Base-by-base conservation (phyloP, 2,113 vertebrate genomes). In the Calyptommatus sinebrachiatus region DNA sequence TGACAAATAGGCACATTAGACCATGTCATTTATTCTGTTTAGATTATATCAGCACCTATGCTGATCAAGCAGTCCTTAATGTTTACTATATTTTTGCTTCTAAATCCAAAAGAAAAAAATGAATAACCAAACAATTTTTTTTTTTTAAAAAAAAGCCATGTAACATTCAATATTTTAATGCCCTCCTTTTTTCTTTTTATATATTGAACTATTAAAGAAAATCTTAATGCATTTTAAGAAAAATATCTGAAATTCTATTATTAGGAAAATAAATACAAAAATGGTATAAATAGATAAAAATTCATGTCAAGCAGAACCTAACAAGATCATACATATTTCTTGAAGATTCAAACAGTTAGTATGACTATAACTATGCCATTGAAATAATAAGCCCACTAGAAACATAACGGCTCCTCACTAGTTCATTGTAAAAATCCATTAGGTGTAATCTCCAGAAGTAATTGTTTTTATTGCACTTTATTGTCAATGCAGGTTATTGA, bases 1-100 rank as follows among this genome's bases (percentile, higher is more conserved):
- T 97, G 96, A 98, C 95, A 97, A 98, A 97, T 96, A 97, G 96
- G 91, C 93, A 85, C 95, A 97, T 97, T 96, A 97, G 93, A 94
- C 92, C 88, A 90, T 86, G 94, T 95, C 95, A 96, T 95, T 97
- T 94, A 92, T 94, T 95, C 89, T 88, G 91, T 89, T 90, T 86
- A 83, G 81, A 84, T 67, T 80, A 81, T 81, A 90, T 91, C 88
- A 87, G 82, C 81, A 89, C 85, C 88, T 69, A 90, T 86, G 80
- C 60, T 76, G 83, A 88, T 21, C 53, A 88, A 69, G 24, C 83
- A 87, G 80, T 53, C 76, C 20, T 50, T 41, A 26, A 83, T 45
- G 24, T 77, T 46, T 60, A 73, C n/a, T 78, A 60, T 31, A 18
- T 3, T 24, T 61, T 69, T 60, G 16, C 60, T 16, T 14, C 63